These are phyloP conservation scores for Archilochus colubris DNA, from an alignment of 2,113 vertebrate species.

Conservation along the genomic window DNA sequence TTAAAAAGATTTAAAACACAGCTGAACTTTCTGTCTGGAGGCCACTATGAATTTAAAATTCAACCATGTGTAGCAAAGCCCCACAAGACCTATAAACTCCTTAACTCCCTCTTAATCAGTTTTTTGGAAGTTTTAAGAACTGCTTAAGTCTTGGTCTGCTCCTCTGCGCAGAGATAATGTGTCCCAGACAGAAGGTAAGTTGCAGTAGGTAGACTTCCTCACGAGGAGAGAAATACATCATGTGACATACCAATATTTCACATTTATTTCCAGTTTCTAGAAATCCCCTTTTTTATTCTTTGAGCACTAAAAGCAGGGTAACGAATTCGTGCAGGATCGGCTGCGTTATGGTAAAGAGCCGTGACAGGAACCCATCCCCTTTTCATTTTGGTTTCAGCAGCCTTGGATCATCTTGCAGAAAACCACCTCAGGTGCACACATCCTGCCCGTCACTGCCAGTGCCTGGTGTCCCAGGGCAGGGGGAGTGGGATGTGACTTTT, in stretches of 20 bases:
- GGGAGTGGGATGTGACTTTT: neutral
- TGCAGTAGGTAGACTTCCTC: constrained; percentile 11
- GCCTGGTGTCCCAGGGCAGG: neutral
- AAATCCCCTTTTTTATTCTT: neutral
- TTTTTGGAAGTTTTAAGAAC: constrained; percentile 47
- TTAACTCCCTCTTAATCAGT: constrained; percentile 57
- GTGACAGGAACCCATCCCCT: neutral
- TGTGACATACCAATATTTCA: neutral
- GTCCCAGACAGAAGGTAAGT: constrained; percentile 39
- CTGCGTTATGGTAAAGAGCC: neutral
- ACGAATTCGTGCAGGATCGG: neutral
- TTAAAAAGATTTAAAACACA: neutral
- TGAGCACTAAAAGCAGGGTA: neutral
- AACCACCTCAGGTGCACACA: neutral
- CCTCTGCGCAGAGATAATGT: constrained; percentile 22
- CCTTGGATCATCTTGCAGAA: neutral
- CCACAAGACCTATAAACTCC: constrained; percentile 49
- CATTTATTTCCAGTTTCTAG: constrained; percentile 16
- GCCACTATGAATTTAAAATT: constrained; percentile 27
- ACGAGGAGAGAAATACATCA: constrained; percentile 15
- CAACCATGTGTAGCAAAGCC: constrained; percentile 10
- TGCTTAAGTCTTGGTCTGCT: constrained; percentile 31
- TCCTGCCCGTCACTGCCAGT: neutral
- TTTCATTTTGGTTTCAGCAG: neutral
- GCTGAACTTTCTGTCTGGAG: constrained; percentile 23